Evolutionary conservation across 2,113 vertebrate genomes (phyloP).

Genomic region (Muntiacus reevesi): DNA sequence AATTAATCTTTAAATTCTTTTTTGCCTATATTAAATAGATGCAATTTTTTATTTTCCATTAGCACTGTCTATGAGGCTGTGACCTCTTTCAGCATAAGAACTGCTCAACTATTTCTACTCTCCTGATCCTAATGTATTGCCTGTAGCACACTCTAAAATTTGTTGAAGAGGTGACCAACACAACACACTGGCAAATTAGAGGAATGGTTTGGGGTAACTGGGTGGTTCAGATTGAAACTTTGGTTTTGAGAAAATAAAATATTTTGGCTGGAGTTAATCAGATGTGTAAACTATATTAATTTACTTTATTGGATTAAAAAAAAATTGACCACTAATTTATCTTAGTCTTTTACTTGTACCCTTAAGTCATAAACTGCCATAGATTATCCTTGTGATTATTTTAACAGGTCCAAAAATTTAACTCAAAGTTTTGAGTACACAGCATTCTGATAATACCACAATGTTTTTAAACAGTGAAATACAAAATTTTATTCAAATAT

Average conservation of each 20-base stretch:
- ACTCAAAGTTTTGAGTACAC: background rate
- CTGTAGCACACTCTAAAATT: background rate
- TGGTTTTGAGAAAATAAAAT: background rate
- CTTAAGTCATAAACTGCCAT: background rate
- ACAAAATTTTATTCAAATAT: background rate
- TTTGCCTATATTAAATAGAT: background rate
- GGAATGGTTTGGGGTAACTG: background rate
- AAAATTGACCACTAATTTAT: background rate
- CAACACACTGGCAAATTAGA: background rate
- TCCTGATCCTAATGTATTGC: background rate
- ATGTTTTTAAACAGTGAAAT: background rate
- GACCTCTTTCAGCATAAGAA: background rate
- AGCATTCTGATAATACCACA: background rate
- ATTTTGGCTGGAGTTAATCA: background rate
- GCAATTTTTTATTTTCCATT: background rate
- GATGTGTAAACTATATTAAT: background rate
- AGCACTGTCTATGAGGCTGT: background rate
- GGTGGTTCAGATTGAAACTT: background rate
- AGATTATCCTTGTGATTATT: background rate
- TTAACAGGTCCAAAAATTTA: slow-evolving; percentile 5
- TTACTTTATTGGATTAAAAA: background rate
- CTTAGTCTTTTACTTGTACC: background rate
- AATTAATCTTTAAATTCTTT: background rate
- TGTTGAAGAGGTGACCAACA: background rate
- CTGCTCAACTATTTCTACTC: background rate